Evolutionary conservation across 2,888 invertebrate genomes (phyloP).

Genomic region (Hirtodrosophila duncani): DNA sequence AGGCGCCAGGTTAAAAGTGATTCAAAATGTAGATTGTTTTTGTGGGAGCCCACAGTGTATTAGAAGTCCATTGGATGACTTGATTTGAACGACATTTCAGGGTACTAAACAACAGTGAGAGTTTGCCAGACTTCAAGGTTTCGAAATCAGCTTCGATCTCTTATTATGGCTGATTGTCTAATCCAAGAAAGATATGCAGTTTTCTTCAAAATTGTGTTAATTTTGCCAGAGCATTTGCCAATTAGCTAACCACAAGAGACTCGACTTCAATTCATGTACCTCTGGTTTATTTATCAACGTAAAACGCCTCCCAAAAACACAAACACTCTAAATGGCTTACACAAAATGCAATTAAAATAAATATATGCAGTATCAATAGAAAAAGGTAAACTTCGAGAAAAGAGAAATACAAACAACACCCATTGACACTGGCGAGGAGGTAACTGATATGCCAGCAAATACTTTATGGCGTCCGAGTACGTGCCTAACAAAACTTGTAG

Average conservation of each 20-base stretch:
- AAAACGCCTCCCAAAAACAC: conserved; percentile 17
- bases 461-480: conserved; percentile 55
- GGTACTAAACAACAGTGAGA: no score
- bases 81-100: no score
- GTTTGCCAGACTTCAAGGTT: no score
- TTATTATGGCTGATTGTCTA: no score
- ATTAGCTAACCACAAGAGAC: conserved; percentile 39
- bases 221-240: conserved; percentile 31
- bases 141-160: no score
- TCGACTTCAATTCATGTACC: conserved; percentile 11
- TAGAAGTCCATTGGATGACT: no score
- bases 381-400: not conserved
- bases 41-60: no score
- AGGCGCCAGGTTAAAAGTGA: no score
- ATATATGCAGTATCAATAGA: conserved; percentile 51
- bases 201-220: conserved; percentile 2
- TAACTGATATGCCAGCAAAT: conserved; percentile 56
- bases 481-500: conserved; percentile 44
- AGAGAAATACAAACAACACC: conserved; percentile 11
- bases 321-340: conserved; percentile 19
- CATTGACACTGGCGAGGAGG: conserved; percentile 25
- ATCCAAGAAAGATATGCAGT: not conserved
- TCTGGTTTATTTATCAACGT: conserved; percentile 25
- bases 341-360: conserved; percentile 63
- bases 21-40: no score